Evolutionary conservation across 2,888 invertebrate genomes (phyloP), one percentile per base, ranked within the genome.

Genomic region (Stenchaetothrips biformis): DNA sequence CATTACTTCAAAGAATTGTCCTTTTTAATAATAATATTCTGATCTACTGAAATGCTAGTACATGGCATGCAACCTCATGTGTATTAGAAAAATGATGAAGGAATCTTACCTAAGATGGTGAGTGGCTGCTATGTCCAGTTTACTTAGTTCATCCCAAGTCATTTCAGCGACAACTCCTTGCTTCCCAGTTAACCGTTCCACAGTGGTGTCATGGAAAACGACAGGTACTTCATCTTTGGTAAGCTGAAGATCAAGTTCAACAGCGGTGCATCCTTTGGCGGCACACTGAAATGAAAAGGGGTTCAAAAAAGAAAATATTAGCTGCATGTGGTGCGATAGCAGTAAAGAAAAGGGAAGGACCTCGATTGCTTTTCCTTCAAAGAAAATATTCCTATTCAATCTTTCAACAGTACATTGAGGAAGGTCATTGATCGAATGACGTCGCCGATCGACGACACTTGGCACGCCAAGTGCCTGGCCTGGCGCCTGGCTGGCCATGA

Each of bases 161-260:
- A 91, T 88, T 0, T 89, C 86, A 9, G 85, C 86, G 0, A 95
- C 87, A 49, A 88, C 85, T 0, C 90, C 88, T 67, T 85, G 84
- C n/a, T 87, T 87, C 82, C 90, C 89, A 6, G 91, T 89, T 83
- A 94, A 88, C 83, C 94, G 87, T 84, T 94, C 92, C 81, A 94
- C 86, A 0, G 91, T 92, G 81, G 88, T 86, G 85, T 96, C 95
- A 84, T 95, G 95, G 81, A 95, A 91, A 21, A 95, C 86, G 77
- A 96, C 89, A 25, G 95, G 90, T 81, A 93, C 89, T 48, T 92
- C 92, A 85, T 96, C 95, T 82, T 89, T 90, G 0, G 94, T 93
- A 48, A 94, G 87, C 21, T 90, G 87, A 9, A 96, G 89, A 85
- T 96, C 95, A 84, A 95, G 89, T 86, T 96, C 95, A 1, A 96